Evolutionary conservation across 1,140 invertebrate species (phyloP).

Genomic region (Drosophila equinoxialis): DNA sequence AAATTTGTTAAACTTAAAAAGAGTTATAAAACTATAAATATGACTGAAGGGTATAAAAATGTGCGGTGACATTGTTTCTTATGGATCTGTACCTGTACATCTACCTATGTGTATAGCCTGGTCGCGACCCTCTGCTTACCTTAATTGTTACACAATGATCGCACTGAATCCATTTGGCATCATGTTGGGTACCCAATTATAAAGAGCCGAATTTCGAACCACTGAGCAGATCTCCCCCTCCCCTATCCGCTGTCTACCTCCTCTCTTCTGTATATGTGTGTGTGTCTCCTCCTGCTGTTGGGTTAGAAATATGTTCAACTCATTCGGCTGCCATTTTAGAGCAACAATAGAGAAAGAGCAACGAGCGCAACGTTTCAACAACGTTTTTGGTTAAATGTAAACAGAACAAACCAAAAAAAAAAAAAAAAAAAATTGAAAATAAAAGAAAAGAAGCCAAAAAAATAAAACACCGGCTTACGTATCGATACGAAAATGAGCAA

Average conservation of each 20-base stretch:
- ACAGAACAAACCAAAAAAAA: slow-evolving; percentile 13
- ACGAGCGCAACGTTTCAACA: slow-evolving; percentile 26
- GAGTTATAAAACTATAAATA: too few species aligned
- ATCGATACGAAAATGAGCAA: slow-evolving; percentile 80
- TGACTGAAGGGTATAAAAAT: too few species aligned
- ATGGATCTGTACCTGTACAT: too few species aligned
- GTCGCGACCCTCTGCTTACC: slow-evolving; percentile 61
- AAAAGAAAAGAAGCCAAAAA: slow-evolving; percentile 4
- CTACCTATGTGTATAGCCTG: slow-evolving; percentile 27
- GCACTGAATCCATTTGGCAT: slow-evolving; percentile 55
- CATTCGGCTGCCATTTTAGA: slow-evolving; percentile 77
- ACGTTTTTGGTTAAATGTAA: slow-evolving; percentile 24
- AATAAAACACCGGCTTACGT: slow-evolving; percentile 56
- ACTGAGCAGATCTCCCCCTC: slow-evolving; percentile 31
- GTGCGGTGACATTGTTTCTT: too few species aligned
- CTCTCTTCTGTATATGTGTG: slow-evolving; percentile 40
- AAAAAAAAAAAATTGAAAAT: background rate
- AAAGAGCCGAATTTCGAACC: slow-evolving; percentile 76
- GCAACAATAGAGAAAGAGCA: slow-evolving; percentile 66
- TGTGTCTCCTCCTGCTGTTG: slow-evolving; percentile 24
- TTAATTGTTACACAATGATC: slow-evolving; percentile 80
- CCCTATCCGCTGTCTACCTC: slow-evolving; percentile 14
- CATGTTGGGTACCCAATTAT: slow-evolving; percentile 68
- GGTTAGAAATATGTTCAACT: slow-evolving; percentile 74
- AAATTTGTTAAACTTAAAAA: too few species aligned